Evolutionary conservation across 2,113 vertebrate species (phyloP).

Genomic region (Lichenostomus cassidix): DNA sequence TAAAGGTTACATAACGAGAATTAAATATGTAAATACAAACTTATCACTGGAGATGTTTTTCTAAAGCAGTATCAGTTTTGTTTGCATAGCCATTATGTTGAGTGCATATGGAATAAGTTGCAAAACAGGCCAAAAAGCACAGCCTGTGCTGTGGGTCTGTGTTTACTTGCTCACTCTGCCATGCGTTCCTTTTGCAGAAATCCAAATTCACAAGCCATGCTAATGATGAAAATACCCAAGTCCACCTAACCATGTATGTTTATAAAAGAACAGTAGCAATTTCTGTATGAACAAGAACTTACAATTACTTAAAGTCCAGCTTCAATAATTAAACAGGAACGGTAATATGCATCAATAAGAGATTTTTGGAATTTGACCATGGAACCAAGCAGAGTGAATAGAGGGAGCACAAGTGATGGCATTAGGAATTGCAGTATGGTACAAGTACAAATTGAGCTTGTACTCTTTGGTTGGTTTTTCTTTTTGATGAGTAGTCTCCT

Average conservation of each 20-base stretch:
- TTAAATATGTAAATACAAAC: background rate
- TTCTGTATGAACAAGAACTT: background rate
- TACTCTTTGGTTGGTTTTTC: background rate
- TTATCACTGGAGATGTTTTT: background rate
- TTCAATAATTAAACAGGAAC: background rate
- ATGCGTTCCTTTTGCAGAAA: background rate
- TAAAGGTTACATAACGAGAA: background rate
- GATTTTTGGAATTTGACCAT: background rate
- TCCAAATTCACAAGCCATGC: background rate
- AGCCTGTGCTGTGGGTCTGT: background rate
- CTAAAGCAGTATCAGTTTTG: background rate
- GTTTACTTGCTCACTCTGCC: background rate
- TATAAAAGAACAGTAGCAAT: background rate
- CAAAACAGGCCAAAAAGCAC: background rate
- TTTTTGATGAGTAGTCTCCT: background rate
- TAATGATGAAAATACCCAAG: background rate
- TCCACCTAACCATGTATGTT: background rate
- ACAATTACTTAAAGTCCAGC: background rate
- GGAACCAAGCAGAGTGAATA: background rate
- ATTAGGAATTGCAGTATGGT: background rate
- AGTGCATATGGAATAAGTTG: background rate
- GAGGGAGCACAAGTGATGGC: background rate
- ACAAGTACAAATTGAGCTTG: background rate
- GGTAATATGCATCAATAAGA: background rate
- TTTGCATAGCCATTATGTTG: background rate